Evolutionary conservation across 2,888 invertebrate species (phyloP).

Genomic region (Bruchidius siliquastri): DNA sequence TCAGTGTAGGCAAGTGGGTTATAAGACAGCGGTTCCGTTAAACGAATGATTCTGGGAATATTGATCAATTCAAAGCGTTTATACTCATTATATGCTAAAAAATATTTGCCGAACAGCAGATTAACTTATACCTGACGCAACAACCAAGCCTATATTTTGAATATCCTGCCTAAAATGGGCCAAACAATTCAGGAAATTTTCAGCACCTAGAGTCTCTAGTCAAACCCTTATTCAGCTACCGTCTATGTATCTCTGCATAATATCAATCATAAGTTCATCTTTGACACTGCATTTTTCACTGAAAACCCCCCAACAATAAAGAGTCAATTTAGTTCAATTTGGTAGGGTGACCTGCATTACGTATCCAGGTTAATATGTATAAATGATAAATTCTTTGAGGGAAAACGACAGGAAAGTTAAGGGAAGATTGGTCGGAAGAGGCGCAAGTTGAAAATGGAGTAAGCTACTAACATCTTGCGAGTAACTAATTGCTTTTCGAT

Average conservation of each 20-base stretch:
- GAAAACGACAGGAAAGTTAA: not conserved
- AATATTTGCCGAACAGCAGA: too few species aligned
- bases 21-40: too few species aligned
- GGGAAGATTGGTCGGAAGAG: too few species aligned
- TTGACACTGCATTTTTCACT: not conserved
- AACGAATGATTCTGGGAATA: too few species aligned
- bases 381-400: not conserved
- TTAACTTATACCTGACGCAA: too few species aligned
- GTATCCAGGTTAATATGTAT: not conserved
- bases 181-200: too few species aligned
- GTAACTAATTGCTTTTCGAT: not conserved
- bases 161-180: too few species aligned
- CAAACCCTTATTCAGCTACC: not conserved
- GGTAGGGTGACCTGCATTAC: not conserved
- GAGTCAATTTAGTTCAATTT: not conserved
- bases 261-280: not conserved
- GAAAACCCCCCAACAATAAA: not conserved
- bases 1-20: too few species aligned
- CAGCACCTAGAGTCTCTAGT: too few species aligned
- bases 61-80: too few species aligned
- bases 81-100: too few species aligned
- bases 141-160: too few species aligned
- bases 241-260: not conserved
- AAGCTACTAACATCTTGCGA: not conserved
- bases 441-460: not conserved